Conservation (phyloP, 2,113 vertebrate genomes). For the Syngnathoides biaculeatus region DNA sequence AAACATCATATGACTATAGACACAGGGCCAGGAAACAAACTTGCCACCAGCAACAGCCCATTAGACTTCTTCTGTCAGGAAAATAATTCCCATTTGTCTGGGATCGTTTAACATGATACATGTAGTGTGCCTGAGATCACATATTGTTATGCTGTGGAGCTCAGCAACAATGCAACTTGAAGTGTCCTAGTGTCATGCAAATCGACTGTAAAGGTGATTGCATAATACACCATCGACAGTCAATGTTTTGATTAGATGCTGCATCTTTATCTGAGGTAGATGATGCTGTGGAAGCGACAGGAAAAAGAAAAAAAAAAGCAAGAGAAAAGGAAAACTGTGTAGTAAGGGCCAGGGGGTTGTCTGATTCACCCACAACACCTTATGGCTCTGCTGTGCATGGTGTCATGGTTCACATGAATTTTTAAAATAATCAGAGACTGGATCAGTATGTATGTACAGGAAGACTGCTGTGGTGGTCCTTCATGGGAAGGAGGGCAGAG, state of each 20-base stretch:
- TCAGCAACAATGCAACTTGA: not conserved
- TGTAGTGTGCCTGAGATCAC: not conserved
- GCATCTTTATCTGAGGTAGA: not conserved
- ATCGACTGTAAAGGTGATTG: not conserved
- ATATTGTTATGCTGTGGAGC: not conserved
- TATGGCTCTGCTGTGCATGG: not conserved
- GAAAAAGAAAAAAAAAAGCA: not conserved
- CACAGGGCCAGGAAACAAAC: not conserved
- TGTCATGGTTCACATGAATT: not conserved
- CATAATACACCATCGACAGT: not conserved
- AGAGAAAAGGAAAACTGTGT: not conserved
- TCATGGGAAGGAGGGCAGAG: not conserved
- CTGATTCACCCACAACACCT: not conserved
- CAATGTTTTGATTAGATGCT: not conserved
- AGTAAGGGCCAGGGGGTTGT: not conserved
- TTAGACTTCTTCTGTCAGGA: constrained; percentile 10
- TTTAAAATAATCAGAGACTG: not conserved
- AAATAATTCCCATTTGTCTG: constrained; percentile 2
- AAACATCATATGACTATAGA: not conserved
- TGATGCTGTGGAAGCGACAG: not conserved
- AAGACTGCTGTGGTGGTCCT: not conserved
- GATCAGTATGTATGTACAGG: not conserved
- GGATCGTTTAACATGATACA: constrained; percentile 5
- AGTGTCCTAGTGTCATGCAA: not conserved
- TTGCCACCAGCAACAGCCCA: constrained; percentile 1